Evolutionary conservation across 2,888 invertebrate species (phyloP), one percentile per base, ranked within the genome.

Genomic region (Drosophila recens): DNA sequence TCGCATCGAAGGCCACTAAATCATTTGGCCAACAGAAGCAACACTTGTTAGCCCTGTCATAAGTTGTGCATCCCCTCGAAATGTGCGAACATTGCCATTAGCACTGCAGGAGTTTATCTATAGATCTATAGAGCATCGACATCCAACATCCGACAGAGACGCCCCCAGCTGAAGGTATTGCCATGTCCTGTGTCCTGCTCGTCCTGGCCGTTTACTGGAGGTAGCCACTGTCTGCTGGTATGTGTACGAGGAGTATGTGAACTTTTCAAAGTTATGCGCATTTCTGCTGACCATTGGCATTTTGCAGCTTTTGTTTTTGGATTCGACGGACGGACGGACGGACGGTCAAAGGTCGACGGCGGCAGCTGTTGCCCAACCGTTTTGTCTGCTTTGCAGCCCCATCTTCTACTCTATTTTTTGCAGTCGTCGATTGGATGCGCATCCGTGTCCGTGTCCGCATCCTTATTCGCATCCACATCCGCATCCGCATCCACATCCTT

Each of bases 251-350:
- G 8, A 30, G 30, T 58, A 75, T 75, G 75, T 68, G 83, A 90
- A 89, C 65, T 86, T 85, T 89, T 43, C 66, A 77, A 85, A 85
- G 88, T 86, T 86, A 86, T 88, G 84, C 84, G 90, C 74, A 76
- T 88, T 90, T 90, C 79, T 86, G 86, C 86, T 90, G 86, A 90
- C 86, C 86, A 86, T 88, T 83, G 90, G 90, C 83, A 86, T 90
- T 86, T 74, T 80, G 87, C 79, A 79, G 86, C 89, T 86, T 88
- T 90, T 88, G 89, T 86, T 86, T 85, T 85, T 89, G 66, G 46
- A 30, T 85, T 89, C 64, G 46, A 30, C 23, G 65, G 52, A 68
- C 27, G 27, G 27, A 27, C 27, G 27, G 27, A 27, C 27, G 27
- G 27, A 68, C 65, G 66, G 80, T 48, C 76, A 88, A 88, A 87